These are phyloP conservation scores for Slavum lentiscoides DNA, from an alignment of 2,888 invertebrate genomes.

Conservation along the genomic window DNA sequence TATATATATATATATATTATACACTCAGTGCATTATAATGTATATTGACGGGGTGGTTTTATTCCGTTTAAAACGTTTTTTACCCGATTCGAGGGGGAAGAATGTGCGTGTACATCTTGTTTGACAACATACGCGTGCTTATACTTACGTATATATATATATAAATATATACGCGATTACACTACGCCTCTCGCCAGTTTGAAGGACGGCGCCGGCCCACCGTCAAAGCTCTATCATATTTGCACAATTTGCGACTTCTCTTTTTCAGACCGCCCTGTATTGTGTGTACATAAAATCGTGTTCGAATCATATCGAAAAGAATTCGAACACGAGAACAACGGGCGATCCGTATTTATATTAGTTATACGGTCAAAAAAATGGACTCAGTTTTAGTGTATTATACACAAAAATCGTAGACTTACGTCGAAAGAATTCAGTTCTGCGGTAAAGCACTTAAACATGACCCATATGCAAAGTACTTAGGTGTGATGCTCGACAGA, in stretches of 20 bases:
- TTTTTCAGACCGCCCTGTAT: background rate
- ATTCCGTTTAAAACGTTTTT: conserved; percentile 49
- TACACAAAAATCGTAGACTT: too few relatives aligned
- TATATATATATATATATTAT: background rate
- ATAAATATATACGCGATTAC: conserved; percentile 2
- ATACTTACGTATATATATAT: too few relatives aligned
- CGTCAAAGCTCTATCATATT: conserved; percentile 7
- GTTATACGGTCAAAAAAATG: too few relatives aligned
- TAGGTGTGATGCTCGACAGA: too few relatives aligned
- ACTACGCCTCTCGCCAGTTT: background rate
- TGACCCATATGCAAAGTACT: too few relatives aligned
- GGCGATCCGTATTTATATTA: background rate
- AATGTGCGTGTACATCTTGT: conserved; percentile 34
- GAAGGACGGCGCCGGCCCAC: conserved; percentile 11
- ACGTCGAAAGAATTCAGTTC: too few relatives aligned
- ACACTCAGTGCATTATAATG: background rate
- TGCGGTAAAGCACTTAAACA: too few relatives aligned
- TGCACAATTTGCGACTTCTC: conserved; percentile 12
- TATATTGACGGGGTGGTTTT: conserved; percentile 33
- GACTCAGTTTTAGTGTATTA: too few relatives aligned
- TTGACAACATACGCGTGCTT: conserved; percentile 8
- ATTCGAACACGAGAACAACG: background rate
- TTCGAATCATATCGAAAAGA: background rate
- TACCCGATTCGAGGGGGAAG: conserved; percentile 12
- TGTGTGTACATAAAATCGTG: background rate